Base-by-base conservation (phyloP, 2,888 invertebrate genomes). In the Leptothorax acervorum region DNA sequence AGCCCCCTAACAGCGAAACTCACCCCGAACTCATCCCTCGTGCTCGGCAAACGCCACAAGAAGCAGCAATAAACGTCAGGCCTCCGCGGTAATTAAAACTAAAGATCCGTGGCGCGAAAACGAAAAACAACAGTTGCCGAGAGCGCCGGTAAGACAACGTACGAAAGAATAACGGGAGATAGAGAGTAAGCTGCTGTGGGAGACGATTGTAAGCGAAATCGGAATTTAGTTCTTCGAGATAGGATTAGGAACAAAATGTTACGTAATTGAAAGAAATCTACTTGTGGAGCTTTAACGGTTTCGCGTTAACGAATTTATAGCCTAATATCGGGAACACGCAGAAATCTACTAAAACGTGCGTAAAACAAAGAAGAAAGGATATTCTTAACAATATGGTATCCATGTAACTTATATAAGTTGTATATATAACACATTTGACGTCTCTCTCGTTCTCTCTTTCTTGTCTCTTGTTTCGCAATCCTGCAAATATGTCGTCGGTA, bases 61-160 rank as follows among this genome's bases (percentile, higher is more conserved):
- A 93, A 93, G 92, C 91, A 90, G 93, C 93, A 94, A 94, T 94
- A 94, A 94, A 94, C 93, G 94, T 94, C 94, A 93, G 93, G 92
- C 89, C 90, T 91, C 89, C 89, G 86, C 90, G 92, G 93, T 94
- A 94, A 94, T 94, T 94, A 94, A 94, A 94, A 94, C 94, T 93
- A 93, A 94, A 93, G 94, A 94, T 94, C 92, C 91, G 88, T 89
- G 85, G 87, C 88, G 89, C 88, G 89, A 91, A 89, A 91, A 88
- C 90, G 92, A 93, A 94, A 93, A 94, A 93, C 92, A 94, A 93
- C 93, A 91, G 92, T 88, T 83, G 88, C 86, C 76, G 85, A 73
- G 74, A 81, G 83, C 82, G 86, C 82, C 81, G 78, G 60, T 83
- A 85, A 83, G 79, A 83, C 66, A 60, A 62, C 68, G 65, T 76